Conservation (phyloP, 2,888 invertebrate species). For the Meiosimyza decipiens region DNA sequence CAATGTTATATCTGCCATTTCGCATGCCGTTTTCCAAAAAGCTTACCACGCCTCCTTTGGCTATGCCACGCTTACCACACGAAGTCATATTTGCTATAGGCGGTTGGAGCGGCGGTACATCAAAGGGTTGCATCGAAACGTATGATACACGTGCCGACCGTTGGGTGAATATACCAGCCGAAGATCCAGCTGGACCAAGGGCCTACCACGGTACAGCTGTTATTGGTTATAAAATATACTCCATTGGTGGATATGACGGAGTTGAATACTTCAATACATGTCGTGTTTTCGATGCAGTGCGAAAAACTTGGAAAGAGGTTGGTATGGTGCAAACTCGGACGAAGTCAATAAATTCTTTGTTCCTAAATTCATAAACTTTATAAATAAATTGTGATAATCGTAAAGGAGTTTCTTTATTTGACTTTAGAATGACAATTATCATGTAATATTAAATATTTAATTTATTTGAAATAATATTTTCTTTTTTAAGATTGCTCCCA, state of each 20-base stretch:
- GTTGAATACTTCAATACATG: constrained; percentile 82
- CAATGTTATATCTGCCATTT: constrained; percentile 48
- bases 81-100: constrained; percentile 89
- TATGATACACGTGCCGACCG: constrained; percentile 91
- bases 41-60: constrained; percentile 83
- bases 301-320: constrained; percentile 85
- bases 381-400: neutral
- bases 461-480: neutral
- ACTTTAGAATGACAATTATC: neutral
- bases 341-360: no score
- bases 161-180: constrained; percentile 78
- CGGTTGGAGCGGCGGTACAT: constrained; percentile 76
- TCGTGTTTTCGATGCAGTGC: constrained; percentile 86
- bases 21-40: constrained; percentile 49
- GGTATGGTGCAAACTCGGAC: neutral
- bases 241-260: constrained; percentile 95
- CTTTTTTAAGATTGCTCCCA: constrained; percentile 75
- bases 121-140: constrained; percentile 79
- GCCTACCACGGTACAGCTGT: constrained; percentile 96
- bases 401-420: constrained; percentile 21
- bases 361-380: neutral
- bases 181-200: constrained; percentile 84
- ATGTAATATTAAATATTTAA: neutral
- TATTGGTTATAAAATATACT: constrained; percentile 84
- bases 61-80: constrained; percentile 85